Base-by-base conservation (phyloP, 2,888 invertebrate genomes). In the Bhutanitis thaidina region DNA sequence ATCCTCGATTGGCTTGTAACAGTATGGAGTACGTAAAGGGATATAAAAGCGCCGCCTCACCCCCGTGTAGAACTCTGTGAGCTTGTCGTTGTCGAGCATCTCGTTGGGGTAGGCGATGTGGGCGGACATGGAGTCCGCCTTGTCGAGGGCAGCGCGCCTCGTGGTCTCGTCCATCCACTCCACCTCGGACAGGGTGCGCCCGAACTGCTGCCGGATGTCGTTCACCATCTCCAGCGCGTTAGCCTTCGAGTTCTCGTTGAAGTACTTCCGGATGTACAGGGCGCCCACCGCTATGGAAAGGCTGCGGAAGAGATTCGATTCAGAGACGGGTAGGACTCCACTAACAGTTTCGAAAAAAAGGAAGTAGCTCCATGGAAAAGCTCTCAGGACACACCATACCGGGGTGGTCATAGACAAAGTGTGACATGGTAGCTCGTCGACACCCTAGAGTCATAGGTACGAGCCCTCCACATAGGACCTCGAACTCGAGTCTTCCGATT, bases 101-200 rank as follows among this genome's bases (percentile, higher is more conserved):
- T 97, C 97, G 64, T 94, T 94, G 0, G 98, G 98, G 78, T 98
- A 98, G 0, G 97, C 98, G 69, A 98, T 97, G 76, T 97, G 96
- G 0, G 96, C 93, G 1, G 93, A 91, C 95, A 98, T 97, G 0
- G 94, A 91, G 51, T 92, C 92, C 0, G 96, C 94, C 74, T 97
- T 97, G 53, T 94, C 93, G 54, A 96, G 77, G 0, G 96, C 97
- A 49, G 93, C 93, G 58, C 88, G 78, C 41, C 93, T 93, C 0
- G 98, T 98, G 58, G 90, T 83, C 0, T 93, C 92, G 71, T 98
- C 98, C 98, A 98, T 98, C 98, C 98, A 98, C 39, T 95, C 94
- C 10, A 97, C 93, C 52, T 93, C 91, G 13, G 91, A 89, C 49
- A 97, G 77, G 27, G 97, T 96, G 62, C 94, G 92, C 54, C 93